Evolutionary conservation across 2,888 invertebrate genomes (phyloP), one percentile per base, ranked within the genome.

Genomic region (Aleiodes leptofemur): DNA sequence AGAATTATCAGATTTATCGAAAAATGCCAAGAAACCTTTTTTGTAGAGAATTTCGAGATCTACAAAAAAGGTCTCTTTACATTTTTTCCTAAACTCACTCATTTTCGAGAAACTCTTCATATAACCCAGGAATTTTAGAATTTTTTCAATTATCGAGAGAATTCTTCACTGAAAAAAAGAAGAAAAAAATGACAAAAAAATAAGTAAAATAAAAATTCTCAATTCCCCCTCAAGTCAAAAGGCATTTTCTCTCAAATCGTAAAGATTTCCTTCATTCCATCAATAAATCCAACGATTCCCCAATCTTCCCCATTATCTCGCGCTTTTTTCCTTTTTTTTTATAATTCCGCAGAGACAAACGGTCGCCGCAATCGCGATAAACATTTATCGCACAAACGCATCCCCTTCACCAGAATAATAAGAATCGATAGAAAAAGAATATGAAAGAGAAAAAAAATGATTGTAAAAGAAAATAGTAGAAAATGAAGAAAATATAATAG

Each of bases 341-440:
- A 57, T 57, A 31, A 57, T 34, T 23, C 61, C 31, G 23, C 16
- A 34, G 48, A 72, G 72, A 72, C 72, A 64, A 61, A 64, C 64
- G 53, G 51, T 64, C 50, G 72, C 72, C 72, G 64, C 72, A 34
- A 72, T 72, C 72, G 53, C 64, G 72, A 72, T 72, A 72, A 72
- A 64, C 29, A 29, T 61, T 50, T 72, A 61, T 72, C 61, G 59
- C 55, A 50, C 43, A n/a, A 57, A 34, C 71, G 59, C 13, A 59
- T 72, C 61, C 50, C 7, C 34, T 4, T 31, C 11, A 57, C 23
- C 57, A 5, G 29, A 57, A 57, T 57, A 57, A 57, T 13, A 57
- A 57, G 31, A 57, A 57, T 57, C 57, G 57, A 57, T 57, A 31
- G 31, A 31, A 57, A 31, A n/a, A 23, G 23, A 23, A 23, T 23